Evolutionary conservation across 2,113 vertebrate species (phyloP).

Genomic region (Psittacula cyanocephala): DNA sequence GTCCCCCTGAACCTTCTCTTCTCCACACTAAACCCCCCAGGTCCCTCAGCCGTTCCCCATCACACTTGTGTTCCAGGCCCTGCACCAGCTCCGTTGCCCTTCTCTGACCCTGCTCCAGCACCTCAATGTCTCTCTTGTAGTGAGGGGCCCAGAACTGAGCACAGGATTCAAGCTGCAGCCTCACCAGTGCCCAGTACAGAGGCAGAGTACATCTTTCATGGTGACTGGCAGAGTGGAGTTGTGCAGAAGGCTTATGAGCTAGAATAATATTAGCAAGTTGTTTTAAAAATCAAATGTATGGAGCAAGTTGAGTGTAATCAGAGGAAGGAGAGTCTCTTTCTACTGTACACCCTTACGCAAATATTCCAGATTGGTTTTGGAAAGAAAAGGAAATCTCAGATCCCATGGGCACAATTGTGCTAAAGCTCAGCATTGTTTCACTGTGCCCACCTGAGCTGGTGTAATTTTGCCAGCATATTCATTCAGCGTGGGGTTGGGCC

Average conservation of each 20-base stretch:
- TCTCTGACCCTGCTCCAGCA: neutral
- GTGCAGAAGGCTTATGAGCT: neutral
- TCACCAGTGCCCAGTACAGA: neutral
- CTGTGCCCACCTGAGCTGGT: fast-evolving
- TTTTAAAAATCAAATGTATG: neutral
- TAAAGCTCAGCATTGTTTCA: neutral
- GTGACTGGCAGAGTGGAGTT: neutral
- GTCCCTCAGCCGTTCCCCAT: neutral
- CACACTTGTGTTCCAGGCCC: neutral
- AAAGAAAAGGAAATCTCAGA: neutral
- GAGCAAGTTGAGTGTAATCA: neutral
- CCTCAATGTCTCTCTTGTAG: neutral
- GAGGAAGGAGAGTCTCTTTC: neutral
- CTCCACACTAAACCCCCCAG: neutral
- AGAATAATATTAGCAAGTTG: neutral
- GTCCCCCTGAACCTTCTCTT: neutral
- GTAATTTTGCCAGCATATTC: neutral
- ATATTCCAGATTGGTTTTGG: neutral
- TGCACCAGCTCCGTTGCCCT: neutral
- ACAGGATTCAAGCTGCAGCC: neutral
- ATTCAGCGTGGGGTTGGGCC: neutral
- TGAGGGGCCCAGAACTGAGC: neutral
- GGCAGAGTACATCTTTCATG: neutral
- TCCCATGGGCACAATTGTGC: neutral
- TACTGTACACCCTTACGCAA: neutral